These are phyloP conservation scores for Ctenosaura bakeri DNA, from an alignment of 2,797 vertebrate species.

Conservation along the genomic window DNA sequence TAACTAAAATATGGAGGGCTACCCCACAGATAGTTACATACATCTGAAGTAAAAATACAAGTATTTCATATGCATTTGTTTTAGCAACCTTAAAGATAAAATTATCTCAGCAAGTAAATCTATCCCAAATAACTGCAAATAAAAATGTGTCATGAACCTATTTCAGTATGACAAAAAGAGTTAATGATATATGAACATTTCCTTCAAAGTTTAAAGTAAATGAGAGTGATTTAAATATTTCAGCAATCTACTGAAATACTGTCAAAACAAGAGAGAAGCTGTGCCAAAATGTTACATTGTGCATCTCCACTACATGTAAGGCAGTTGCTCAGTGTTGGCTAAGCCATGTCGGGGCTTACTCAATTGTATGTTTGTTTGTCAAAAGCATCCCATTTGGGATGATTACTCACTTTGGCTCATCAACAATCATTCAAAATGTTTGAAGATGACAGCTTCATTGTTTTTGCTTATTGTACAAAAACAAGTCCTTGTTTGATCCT, in stretches of 20 bases:
- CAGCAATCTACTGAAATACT: conserved; percentile 32
- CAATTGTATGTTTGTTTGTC: conserved; percentile 73
- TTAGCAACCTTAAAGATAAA: background rate
- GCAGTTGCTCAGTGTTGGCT: conserved; percentile 52
- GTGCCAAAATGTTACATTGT: conserved; percentile 48
- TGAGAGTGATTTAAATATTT: conserved; percentile 41
- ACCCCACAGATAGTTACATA: fast-evolving
- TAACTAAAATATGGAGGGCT: no score
- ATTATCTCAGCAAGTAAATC: background rate
- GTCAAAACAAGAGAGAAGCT: conserved; percentile 46
- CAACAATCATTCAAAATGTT: conserved; percentile 72
- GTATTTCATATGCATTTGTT: background rate
- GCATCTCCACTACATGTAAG: conserved; percentile 64
- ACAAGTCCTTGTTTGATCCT: conserved; percentile 39
- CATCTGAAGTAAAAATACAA: conserved; percentile 16
- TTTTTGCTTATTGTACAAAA: conserved; percentile 44
- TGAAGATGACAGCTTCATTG: conserved; percentile 65
- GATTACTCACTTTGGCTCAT: conserved; percentile 77
- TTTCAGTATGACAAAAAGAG: conserved; percentile 35
- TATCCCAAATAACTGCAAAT: background rate
- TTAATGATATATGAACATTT: conserved; percentile 1
- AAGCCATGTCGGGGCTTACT: conserved; percentile 67
- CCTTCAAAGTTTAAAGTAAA: conserved; percentile 43
- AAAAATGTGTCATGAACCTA: background rate
- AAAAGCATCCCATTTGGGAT: conserved; percentile 72